Conservation (phyloP, 2,888 invertebrate genomes). For the Spicauda simplicius region DNA sequence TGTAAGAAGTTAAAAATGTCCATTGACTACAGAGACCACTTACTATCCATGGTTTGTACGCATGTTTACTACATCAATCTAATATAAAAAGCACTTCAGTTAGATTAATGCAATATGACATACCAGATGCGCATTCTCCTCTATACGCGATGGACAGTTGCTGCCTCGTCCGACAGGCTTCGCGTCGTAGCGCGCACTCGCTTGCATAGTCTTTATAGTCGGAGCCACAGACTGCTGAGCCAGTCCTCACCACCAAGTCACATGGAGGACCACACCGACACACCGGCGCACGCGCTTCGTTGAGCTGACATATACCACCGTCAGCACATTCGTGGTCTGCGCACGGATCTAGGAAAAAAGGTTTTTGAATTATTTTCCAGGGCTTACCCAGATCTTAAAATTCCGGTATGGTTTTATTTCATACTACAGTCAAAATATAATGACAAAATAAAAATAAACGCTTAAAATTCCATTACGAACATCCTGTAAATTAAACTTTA, state of each 20-base stretch:
- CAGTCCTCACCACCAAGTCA: constrained; percentile 89
- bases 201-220: constrained; percentile 92
- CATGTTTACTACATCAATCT: too few relatives aligned
- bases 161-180: constrained; percentile 91
- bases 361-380: background rate
- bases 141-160: constrained; percentile 91
- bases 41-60: too few relatives aligned
- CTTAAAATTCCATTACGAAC: too few relatives aligned
- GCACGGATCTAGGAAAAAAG: constrained; percentile 90
- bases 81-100: too few relatives aligned
- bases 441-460: too few relatives aligned
- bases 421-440: too few relatives aligned
- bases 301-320: constrained; percentile 93
- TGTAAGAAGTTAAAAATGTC: too few relatives aligned
- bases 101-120: constrained; percentile 29
- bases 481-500: too few relatives aligned
- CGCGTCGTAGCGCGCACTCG: constrained; percentile 91
- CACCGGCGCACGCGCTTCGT: constrained; percentile 89
- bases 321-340: constrained; percentile 90
- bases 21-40: too few relatives aligned
- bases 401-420: too few relatives aligned
- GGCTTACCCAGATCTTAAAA: background rate
- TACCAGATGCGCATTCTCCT: constrained; percentile 93
- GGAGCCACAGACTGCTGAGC: constrained; percentile 89
- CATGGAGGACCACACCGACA: constrained; percentile 93